Base-by-base conservation (phyloP, 2,113 vertebrate species). In the Vicugna pacos region DNA sequence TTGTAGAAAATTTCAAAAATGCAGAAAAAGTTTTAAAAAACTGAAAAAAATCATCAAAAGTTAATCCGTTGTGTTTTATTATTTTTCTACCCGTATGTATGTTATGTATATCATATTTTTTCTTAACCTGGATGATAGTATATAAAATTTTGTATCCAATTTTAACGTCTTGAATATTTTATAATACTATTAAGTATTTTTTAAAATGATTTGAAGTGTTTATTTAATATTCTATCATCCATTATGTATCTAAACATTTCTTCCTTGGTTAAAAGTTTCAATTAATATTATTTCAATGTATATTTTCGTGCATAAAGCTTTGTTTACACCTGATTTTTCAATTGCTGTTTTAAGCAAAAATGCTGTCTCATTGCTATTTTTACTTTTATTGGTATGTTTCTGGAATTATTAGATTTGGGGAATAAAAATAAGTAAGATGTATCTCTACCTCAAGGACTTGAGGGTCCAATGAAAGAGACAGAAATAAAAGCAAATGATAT, bases 321-420 rank as follows among this genome's bases (percentile, higher is more conserved):
- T 64, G 24, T 38, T 83, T 83, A 50, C 24, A 38, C 62, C 54
- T 62, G 5, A 24, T 64, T 73, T 92, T 92, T 30, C 35, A 83
- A 92, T 83, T 73, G 8, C 32, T 83, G 38, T 17, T 92, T 92
- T 73, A 83, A 92, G 67, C 58, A 73, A 92, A 92, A 73, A 16
- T 83, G 20, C 77, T 81, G 35, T 64, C 54, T 81, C 19, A 69
- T 79, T 54, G 22, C 75, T 83, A 60, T 89, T 89, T 89, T 52
- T 46, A n/a, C n/a, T 79, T 90, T 65, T 64, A 22, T 77, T 65
- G 16, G 22, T 77, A 90, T 79, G 11, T 77, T 77, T 90, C n/a
- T 65, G n/a, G 32, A 52, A 64, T 83, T 92, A 73, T 84, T 92
- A 42, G 46, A 42, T 73, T 9, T 75, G 64, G 24, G 12, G 24